phyloP scores from a whole-genome alignment of 1,140 invertebrate genomes.

The Octopus sinensis region DNA sequence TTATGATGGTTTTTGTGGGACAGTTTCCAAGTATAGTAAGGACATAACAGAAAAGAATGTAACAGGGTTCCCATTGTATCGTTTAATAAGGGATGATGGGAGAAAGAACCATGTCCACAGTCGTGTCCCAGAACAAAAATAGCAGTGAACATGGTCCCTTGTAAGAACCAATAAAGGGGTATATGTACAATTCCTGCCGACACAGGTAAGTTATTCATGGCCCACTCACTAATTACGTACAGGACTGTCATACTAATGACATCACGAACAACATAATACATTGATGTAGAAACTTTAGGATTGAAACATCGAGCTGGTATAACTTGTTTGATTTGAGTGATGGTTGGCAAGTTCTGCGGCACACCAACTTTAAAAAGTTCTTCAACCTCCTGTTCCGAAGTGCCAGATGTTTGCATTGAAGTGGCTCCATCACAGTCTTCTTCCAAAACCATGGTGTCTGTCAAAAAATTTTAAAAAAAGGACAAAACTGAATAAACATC shows the following conservation, averaged over 20 bases:
- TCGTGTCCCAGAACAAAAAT: conserved; percentile 59
- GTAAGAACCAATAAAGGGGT: conserved; percentile 43
- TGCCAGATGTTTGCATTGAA: conserved; percentile 10
- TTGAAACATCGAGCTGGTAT: conserved; percentile 52
- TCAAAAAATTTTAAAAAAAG: background rate
- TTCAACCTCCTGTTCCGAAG: conserved; percentile 4
- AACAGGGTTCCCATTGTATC: conserved; percentile 39
- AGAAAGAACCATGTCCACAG: conserved; percentile 58
- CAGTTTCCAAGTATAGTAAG: conserved; percentile 51
- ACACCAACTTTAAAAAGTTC: conserved; percentile 22
- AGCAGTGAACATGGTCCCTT: conserved; percentile 55
- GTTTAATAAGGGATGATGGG: conserved; percentile 46
- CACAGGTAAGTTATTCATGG: conserved; percentile 20
- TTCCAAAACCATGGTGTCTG: conserved; percentile 9
- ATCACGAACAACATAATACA: conserved; percentile 53
- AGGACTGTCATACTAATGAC: conserved; percentile 37
- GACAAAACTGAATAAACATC: background rate
- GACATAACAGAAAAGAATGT: conserved; percentile 42
- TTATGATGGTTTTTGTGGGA: conserved; percentile 48
- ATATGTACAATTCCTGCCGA: conserved; percentile 21
- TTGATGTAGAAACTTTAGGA: conserved; percentile 41
- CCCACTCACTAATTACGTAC: conserved; percentile 30
- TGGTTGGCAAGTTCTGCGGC: conserved; percentile 37
- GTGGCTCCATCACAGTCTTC: conserved; percentile 9
- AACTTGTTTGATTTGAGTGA: conserved; percentile 44